Base-by-base conservation (phyloP, 2,797 vertebrate species). In the Helarctos malayanus region DNA sequence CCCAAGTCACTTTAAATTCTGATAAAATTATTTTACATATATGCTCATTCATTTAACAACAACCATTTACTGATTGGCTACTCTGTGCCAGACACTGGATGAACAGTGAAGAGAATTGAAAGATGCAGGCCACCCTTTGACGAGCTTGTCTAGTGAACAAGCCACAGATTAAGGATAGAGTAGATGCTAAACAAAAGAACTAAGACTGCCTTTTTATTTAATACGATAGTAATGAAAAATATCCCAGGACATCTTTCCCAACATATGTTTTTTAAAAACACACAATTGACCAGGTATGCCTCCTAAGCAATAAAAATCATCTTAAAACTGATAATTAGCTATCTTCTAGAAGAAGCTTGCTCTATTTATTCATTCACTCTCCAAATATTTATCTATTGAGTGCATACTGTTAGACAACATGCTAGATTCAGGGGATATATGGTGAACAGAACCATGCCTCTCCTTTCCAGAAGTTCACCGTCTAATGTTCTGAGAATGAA, bases 241-340 rank as follows among this genome's bases (percentile, higher is more conserved):
- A 85, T 1, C 7, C 7, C 2, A 65, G 32, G 47, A 88, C 32
- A 85, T 13, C 29, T 41, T 93, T 32, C 7, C 15, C 54, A 81
- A 47, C 7, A 71, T 71, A 45, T 8, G 54, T 89, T 49, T 75
- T 94, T 93, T 95, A 92, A 84, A 94, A 81, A 94, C 32, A 83
- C 19, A 82, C 29, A 95, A 87, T 54, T 78, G 47, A 91, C 5
- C 85, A 92, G 18, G 18, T 38, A 61, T 15, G 38, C 12, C 2
- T 83, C 47, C 18, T 76, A 76, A 92, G n/a, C 29, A 81, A 7
- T 89, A 47, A 93, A 84, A 84, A n/a, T 76, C 52, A 57, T 90
- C 38, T 82, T 54, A 29, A 90, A 83, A 61, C 19, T 79, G 45
- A 35, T 91, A 59, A 47, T 27, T n/a, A 65, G 16, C 49, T 11